These are phyloP conservation scores for Aspiorhynchus laticeps DNA, from an alignment of 2,113 vertebrate species.

Conservation along the genomic window DNA sequence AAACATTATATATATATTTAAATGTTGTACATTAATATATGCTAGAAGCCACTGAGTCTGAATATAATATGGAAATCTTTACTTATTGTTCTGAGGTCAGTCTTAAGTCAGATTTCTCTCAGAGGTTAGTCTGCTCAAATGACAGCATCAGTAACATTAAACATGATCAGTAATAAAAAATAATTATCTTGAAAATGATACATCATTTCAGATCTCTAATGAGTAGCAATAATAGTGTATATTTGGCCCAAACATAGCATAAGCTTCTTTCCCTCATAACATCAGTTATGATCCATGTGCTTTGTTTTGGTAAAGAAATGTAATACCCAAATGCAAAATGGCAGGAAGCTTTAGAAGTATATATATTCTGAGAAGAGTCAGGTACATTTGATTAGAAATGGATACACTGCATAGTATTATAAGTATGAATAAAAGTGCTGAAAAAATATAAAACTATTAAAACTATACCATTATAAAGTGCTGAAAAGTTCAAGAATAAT, in stretches of 20 bases:
- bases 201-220: background rate
- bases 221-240: background rate
- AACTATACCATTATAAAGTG: background rate
- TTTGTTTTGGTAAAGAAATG: background rate
- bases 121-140: background rate
- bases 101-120: too few species aligned
- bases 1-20: background rate
- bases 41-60: background rate
- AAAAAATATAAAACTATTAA: background rate
- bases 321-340: background rate
- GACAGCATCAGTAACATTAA: background rate
- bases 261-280: background rate
- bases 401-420: background rate
- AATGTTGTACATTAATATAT: background rate
- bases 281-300: too few species aligned
- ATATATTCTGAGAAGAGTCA: too few species aligned
- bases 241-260: background rate
- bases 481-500: background rate
- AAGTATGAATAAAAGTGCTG: background rate
- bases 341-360: background rate
- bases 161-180: background rate
- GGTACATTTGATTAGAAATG: too few species aligned
- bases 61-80: background rate
- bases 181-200: background rate
- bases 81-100: background rate